Base-by-base conservation (phyloP, 1,140 invertebrate genomes). In the Acromyrmex echinatior region DNA sequence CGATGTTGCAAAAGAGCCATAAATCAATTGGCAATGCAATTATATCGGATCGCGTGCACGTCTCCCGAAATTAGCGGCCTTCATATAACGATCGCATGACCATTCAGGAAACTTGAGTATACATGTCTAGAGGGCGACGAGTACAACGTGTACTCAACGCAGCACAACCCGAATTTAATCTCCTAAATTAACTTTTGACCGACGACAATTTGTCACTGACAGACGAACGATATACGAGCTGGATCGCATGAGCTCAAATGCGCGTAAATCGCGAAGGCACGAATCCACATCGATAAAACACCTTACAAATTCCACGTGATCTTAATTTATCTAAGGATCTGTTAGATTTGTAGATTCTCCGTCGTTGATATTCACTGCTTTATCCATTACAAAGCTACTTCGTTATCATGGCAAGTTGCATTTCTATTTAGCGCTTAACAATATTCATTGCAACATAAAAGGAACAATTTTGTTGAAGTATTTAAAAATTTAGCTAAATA, bases 191-290 rank as follows among this genome's bases (percentile, higher is more conserved):
- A 82, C 56, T 70, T 70, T 62, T 28, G 68, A 60, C 66, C 35
- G 66, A 25, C 49, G 39, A 60, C 53, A 16, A 73, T 82, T 82
- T 73, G 68, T 82, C 79, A 82, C 35, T 82, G 79, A 82, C 79
- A 82, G 12, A 5, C 53, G 25, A 12, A 45, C 53, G 35, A 81
- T 81, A 71, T 81, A 71, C 66, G 66, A 73, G 21, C 35, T 60
- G 53, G 10, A 53, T 53, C 45, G 25, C 45, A 18, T 10, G 7
- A 35, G 14, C 28, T 62, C 21, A 28, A 31, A 51, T 12, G 12
- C 12, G 28, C 28, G 16, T 80, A 80, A 80, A 80, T 80, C 78
- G n/a, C 65, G 35, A 39, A 18, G 21, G n/a, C 49, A 28, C 14
- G 28, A 25, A 16, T 39, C 18, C 21, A 28, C 16, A 14, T 60